A percentile compares a stretch with the other conserved stretches of the same genome.
Conservation (phyloP, 2,888 invertebrate genomes). For the Masnerella sp. region DNA sequence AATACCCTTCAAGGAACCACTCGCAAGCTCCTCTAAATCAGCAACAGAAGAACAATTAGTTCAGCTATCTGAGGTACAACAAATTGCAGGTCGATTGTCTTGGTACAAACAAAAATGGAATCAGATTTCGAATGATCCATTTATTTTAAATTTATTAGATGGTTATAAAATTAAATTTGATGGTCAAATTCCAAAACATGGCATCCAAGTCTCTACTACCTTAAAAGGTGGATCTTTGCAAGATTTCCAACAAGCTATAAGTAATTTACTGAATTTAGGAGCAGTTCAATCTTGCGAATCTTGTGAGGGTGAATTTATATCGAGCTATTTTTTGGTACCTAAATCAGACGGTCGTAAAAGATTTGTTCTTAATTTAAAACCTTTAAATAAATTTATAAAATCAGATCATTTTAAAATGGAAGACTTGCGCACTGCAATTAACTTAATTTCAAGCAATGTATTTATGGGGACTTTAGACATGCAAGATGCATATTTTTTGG, state of each 20-base stretch:
- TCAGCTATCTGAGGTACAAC: too few species aligned
- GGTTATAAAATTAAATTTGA: constrained; percentile 25
- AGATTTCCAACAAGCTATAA: background rate
- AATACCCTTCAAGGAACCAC: background rate
- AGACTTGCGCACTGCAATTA: constrained; percentile 17
- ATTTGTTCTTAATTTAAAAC: constrained; percentile 40
- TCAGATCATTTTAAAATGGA: constrained; percentile 39
- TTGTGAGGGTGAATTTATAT: constrained; percentile 16
- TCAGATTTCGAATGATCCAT: constrained; percentile 11
- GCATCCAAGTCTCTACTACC: constrained; percentile 1
- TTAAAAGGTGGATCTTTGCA: constrained; percentile 9
- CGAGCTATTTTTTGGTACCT: constrained; percentile 24
- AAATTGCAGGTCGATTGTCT: constrained; percentile 1
- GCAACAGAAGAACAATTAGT: background rate
- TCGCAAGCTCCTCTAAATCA: background rate
- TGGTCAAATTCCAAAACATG: background rate
- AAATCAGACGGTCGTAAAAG: constrained; percentile 24
- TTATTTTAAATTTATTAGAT: constrained; percentile 7
- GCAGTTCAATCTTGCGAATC: constrained; percentile 15
- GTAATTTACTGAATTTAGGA: constrained; percentile 3
- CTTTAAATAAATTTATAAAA: constrained; percentile 22
- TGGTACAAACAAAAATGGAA: background rate
- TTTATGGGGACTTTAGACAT: constrained; percentile 29
- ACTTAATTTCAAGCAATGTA: constrained; percentile 4
- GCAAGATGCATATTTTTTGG: constrained; percentile 37